Percentiles rank a stretch among this genome's conserved stretches.
These are phyloP conservation scores for Phalera bucephala DNA, from an alignment of 2,888 invertebrate species.

Conservation along the genomic window DNA sequence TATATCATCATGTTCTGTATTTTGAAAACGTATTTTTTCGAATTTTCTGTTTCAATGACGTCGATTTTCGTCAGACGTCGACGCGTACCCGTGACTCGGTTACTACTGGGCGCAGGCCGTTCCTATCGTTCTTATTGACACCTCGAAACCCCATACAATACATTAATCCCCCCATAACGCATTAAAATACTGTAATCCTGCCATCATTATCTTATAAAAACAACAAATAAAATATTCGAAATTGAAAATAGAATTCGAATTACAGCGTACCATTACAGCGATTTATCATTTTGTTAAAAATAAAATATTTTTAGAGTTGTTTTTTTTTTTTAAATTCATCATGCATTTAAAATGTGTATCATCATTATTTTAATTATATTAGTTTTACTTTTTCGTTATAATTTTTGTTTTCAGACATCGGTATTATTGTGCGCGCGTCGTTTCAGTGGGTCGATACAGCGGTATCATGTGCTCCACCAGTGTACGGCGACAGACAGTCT, in stretches of 20 bases:
- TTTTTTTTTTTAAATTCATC: neutral
- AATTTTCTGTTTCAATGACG: slow-evolving; percentile 43
- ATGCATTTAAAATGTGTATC: neutral
- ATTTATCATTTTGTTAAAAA: too few relatives aligned
- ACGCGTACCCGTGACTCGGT: slow-evolving; percentile 56
- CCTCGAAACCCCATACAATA: slow-evolving; percentile 43
- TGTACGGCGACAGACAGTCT: slow-evolving; percentile 77
- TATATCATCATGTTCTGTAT: slow-evolving; percentile 55
- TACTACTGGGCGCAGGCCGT: slow-evolving; percentile 69
- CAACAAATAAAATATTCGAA: slow-evolving; percentile 5
- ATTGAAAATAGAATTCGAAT: slow-evolving; percentile 7
- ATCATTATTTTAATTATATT: slow-evolving; percentile 9
- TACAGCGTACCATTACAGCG: too few relatives aligned
- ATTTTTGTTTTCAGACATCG: slow-evolving; percentile 43
- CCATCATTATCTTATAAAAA: too few relatives aligned
- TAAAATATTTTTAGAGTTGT: neutral
- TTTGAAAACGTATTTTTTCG: slow-evolving; percentile 49
- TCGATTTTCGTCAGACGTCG: slow-evolving; percentile 57
- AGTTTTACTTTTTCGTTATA: slow-evolving; percentile 23
- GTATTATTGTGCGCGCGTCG: slow-evolving; percentile 75
- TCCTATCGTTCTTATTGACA: slow-evolving; percentile 49
- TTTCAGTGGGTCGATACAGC: slow-evolving; percentile 72
- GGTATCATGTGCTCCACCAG: slow-evolving; percentile 58
- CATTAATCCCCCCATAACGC: slow-evolving; percentile 17
- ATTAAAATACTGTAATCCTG: neutral